These are phyloP conservation scores for Apotomis betuletana DNA, from an alignment of 2,888 invertebrate genomes.

Conservation along the genomic window DNA sequence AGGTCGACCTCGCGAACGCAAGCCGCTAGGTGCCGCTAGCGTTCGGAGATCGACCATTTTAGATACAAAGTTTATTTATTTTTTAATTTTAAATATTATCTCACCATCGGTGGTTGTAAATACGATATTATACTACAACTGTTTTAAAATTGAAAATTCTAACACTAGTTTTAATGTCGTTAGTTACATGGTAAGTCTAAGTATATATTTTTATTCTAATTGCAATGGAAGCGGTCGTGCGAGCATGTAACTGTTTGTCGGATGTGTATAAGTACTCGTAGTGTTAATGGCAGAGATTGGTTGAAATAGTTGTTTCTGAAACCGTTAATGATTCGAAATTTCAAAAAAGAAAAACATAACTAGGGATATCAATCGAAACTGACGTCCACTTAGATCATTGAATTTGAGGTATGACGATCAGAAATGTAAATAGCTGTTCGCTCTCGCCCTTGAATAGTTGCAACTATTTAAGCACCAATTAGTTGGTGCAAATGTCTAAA, in stretches of 20 bases:
- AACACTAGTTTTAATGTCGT: constrained; percentile 37
- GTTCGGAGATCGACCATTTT: constrained; percentile 6
- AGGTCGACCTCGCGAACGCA: neutral
- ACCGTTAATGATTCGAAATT: neutral
- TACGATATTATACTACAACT: constrained; percentile 29
- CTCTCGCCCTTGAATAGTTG: no score
- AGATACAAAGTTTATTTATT: constrained; percentile 22
- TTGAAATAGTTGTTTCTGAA: neutral
- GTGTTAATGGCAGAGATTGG: neutral
- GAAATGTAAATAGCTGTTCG: no score
- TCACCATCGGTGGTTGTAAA: constrained; percentile 38
- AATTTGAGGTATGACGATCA: no score
- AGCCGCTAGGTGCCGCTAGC: neutral
- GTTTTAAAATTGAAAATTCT: constrained; percentile 39
- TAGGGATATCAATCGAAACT: no score
- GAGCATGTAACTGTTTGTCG: neutral
- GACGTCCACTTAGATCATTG: no score
- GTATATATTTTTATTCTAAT: constrained; percentile 2
- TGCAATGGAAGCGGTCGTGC: neutral
- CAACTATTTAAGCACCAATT: no score
- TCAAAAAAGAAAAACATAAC: neutral
- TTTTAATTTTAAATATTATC: constrained; percentile 18
- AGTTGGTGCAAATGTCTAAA: no score
- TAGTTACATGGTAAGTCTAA: constrained; percentile 12
- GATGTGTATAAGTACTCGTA: neutral